These are phyloP conservation scores for Apis florea DNA, from an alignment of 1,140 invertebrate species.

Conservation along the genomic window DNA sequence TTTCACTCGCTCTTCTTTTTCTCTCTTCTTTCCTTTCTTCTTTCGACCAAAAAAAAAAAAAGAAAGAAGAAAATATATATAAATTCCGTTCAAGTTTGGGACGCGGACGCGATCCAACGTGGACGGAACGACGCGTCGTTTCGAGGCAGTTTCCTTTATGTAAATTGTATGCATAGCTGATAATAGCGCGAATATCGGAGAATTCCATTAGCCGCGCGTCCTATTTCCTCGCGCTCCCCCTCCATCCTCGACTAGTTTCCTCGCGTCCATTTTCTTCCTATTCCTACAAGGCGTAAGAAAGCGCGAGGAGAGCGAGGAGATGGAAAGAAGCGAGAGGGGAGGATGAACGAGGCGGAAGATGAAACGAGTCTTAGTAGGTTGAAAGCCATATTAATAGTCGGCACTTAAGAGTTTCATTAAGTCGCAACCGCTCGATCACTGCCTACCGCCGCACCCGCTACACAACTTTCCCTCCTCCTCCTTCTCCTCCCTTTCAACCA, in stretches of 20 bases:
- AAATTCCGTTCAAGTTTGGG: no score
- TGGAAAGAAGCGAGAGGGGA: constrained; percentile 17
- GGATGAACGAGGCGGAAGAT: constrained; percentile 18
- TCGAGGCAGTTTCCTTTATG: constrained; percentile 21
- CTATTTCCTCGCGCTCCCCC: constrained; percentile 22
- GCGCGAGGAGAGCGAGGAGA: no score
- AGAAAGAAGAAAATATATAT: no score
- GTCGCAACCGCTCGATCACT: constrained; percentile 78
- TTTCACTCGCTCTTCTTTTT: no score
- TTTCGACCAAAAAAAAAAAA: no score
- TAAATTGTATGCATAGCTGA: constrained; percentile 41
- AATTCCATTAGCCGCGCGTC: constrained; percentile 36
- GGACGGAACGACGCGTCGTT: constrained; percentile 2
- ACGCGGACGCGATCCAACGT: no score
- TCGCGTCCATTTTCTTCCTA: constrained; percentile 30
- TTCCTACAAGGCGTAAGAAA: constrained; percentile 17
- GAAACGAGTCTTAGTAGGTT: constrained; percentile 60
- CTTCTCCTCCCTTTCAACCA: constrained; percentile 47
- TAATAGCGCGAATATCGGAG: constrained; percentile 34
- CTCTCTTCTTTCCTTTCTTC: no score
- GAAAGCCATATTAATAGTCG: constrained; percentile 79
- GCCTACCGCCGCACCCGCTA: constrained; percentile 66
- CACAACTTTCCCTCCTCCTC: constrained; percentile 54
- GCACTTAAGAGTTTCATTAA: constrained; percentile 80
- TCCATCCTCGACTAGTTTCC: constrained; percentile 7